phyloP scores from a whole-genome alignment of 2,797 vertebrate genomes.

The Xiphorhynchus erythropygius region DNA sequence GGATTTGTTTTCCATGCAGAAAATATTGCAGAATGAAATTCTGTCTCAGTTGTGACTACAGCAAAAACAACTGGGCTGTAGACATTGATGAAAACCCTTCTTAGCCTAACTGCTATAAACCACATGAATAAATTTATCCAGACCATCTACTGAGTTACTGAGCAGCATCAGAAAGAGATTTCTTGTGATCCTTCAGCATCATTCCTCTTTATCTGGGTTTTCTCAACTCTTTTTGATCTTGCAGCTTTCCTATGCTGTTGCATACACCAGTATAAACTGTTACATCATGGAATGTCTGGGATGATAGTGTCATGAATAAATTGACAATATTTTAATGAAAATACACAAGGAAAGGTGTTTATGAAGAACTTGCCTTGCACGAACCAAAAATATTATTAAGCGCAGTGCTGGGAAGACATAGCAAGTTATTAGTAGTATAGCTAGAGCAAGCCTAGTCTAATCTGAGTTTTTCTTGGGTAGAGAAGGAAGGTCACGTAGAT shows the following conservation, averaged over 20 bases:
- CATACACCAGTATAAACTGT: constrained; percentile 15
- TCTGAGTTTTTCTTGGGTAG: background rate
- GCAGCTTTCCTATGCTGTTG: constrained; percentile 17
- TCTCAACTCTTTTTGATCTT: constrained; percentile 10
- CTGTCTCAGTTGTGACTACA: background rate
- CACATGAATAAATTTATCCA: background rate
- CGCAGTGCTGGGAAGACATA: background rate
- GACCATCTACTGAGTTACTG: background rate
- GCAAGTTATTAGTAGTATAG: background rate
- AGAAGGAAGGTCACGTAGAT: background rate
- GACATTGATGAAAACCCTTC: background rate
- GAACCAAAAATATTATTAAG: background rate
- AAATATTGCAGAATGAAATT: background rate
- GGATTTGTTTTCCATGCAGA: background rate
- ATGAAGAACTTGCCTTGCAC: background rate
- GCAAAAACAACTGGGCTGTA: background rate
- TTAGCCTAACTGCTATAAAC: background rate
- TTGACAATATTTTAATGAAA: constrained; percentile 4
- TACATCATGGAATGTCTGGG: background rate
- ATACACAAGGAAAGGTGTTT: background rate
- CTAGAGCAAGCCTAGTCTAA: background rate
- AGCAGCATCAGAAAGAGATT: background rate
- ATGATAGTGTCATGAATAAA: constrained; percentile 49
- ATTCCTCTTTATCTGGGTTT: background rate
- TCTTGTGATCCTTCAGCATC: background rate